Evolutionary conservation across 1,140 invertebrate species (phyloP), one percentile per base, ranked within the genome.

Genomic region (Drosophila prosaltans): DNA sequence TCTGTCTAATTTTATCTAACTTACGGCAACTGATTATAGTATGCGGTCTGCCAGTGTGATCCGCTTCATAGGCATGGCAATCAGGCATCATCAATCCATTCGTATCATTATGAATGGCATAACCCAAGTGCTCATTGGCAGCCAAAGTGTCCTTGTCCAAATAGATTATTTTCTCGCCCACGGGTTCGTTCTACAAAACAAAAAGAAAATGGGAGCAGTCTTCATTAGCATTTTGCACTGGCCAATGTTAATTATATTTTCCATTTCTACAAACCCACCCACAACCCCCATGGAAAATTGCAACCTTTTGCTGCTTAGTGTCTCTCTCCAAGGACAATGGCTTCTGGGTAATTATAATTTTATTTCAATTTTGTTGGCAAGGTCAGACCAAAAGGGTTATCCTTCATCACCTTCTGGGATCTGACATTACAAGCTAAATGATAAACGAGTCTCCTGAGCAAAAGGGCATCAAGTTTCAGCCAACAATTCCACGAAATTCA

Each of bases 1-100:
- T 36, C 32, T 36, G 32, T 36, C 6, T 6, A 6, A 36, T 36
- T 5, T 36, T 36, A 1, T 32, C 24, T 16, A 21, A 91, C 91
- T 78, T 80, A 92, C 91, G 91, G 24, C 91, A 92, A 55, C 90
- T 92, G 26, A 92, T 75, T 8, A 91, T 90, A 30, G 91, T 88
- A 45, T 88, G 82, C 2, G 81, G 82, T 30, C 84, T 78, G 58
- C 79, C 88, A 0, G 80, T 91, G 54, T 92, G 91, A 83, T 92
- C 91, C n/a, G 88, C 75, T 61, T 91, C 91, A 54, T 91, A 92
- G 69, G 77, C 82, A 64, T 90, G 86, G 32, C 91, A 92, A 26
- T 78, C 73, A 24, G 91, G 78, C 8, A 59, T 74, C 4, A 92
- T 36, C 1, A 92, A 41, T 16, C 65, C 73, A 6, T 72, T 65